Percentiles rank a stretch among this genome's conserved stretches.
phyloP scores from a whole-genome alignment of 2,113 vertebrate species.

The Nycticorax nycticorax region DNA sequence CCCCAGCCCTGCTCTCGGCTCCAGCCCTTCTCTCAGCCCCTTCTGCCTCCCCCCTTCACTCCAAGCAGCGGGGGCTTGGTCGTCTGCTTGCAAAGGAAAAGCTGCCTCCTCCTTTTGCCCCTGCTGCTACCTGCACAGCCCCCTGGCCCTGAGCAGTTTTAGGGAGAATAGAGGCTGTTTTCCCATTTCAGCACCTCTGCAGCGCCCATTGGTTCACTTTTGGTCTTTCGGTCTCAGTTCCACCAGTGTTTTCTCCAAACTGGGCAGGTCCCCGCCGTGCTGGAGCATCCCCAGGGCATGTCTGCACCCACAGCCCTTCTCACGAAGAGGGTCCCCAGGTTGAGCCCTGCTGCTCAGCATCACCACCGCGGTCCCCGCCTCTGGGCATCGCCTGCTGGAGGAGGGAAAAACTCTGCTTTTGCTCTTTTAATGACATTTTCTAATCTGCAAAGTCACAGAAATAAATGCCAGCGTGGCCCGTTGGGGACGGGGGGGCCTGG shows the following conservation, averaged over 20 bases:
- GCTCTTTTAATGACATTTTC: not conserved
- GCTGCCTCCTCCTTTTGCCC: not conserved
- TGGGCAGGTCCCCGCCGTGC: not conserved
- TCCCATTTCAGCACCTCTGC: not conserved
- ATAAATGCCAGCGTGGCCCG: no score
- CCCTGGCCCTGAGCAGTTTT: not conserved
- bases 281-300: not conserved
- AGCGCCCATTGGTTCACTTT: rapidly evolving
- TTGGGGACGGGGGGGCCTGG: not conserved
- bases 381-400: not conserved
- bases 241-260: not conserved
- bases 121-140: rapidly evolving
- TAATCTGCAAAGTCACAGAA: not conserved
- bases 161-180: not conserved
- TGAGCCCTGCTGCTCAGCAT: not conserved
- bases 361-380: rapidly evolving
- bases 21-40: not conserved
- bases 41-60: not conserved
- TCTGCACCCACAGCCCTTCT: not conserved
- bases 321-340: not conserved
- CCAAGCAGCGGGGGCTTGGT: not conserved
- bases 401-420: not conserved
- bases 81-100: no score
- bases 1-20: not conserved
- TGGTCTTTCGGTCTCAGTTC: not conserved